A percentile compares a stretch with the other conserved stretches of the same genome.
phyloP scores from a whole-genome alignment of 2,888 invertebrate genomes.

The Mesopsocus fuscifrons region DNA sequence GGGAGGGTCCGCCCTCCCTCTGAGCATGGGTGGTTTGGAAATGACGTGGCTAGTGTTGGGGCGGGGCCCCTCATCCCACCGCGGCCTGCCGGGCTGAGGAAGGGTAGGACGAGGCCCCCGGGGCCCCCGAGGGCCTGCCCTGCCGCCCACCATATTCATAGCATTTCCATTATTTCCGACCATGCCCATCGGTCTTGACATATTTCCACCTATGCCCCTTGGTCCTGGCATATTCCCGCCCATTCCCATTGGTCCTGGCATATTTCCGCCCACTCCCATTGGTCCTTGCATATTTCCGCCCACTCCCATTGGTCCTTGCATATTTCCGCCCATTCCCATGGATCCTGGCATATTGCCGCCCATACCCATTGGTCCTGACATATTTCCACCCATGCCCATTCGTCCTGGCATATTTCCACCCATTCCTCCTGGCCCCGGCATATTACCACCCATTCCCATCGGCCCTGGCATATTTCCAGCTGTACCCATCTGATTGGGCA shows the following conservation, averaged over 20 bases:
- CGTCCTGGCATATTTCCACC: neutral
- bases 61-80: too few relatives aligned
- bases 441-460: neutral
- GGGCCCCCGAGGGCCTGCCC: neutral
- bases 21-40: too few relatives aligned
- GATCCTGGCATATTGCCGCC: neutral
- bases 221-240: neutral
- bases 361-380: conserved; percentile 1
- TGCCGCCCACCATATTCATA: neutral
- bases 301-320: neutral
- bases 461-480: neutral
- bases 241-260: neutral
- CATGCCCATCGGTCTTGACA: neutral
- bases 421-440: neutral
- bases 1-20: too few relatives aligned
- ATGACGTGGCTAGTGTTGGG: too few relatives aligned
- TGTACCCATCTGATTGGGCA: neutral
- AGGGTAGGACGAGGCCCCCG: too few relatives aligned
- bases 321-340: neutral
- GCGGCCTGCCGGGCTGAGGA: too few relatives aligned
- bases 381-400: neutral
- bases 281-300: neutral
- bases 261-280: neutral
- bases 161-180: neutral
- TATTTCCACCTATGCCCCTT: neutral